phyloP scores from a whole-genome alignment of 2,113 vertebrate species.

The Chelonoidis abingdonii region DNA sequence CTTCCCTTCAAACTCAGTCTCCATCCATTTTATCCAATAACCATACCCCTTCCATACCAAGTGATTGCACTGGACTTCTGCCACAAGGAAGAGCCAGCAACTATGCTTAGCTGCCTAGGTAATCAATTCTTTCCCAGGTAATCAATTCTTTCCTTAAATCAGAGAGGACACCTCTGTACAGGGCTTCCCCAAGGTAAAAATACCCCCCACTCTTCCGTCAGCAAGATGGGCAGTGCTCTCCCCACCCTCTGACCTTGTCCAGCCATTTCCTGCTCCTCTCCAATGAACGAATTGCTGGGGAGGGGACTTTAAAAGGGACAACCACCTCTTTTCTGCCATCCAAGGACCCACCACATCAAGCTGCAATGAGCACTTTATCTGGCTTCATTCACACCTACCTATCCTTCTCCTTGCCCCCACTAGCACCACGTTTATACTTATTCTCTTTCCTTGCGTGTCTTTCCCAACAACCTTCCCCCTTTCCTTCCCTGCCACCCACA shows the following conservation, averaged over 20 bases:
- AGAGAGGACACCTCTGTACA: neutral
- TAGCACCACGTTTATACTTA: fast-evolving
- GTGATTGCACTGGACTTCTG: neutral
- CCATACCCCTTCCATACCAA: neutral
- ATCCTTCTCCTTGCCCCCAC: neutral
- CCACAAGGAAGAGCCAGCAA: too few relatives aligned
- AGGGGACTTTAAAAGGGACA: neutral
- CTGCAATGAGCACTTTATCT: neutral
- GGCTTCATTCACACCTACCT: neutral
- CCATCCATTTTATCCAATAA: neutral
- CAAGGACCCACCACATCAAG: neutral
- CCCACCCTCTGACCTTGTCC: neutral
- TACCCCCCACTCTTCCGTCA: neutral
- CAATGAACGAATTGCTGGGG: neutral
- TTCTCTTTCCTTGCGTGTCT: neutral
- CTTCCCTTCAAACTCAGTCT: neutral
- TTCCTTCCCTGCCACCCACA: neutral
- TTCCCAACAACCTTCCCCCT: neutral
- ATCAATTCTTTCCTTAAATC: neutral
- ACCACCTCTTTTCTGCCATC: neutral
- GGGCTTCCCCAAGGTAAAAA: neutral
- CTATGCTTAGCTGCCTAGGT: neutral
- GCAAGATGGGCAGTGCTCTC: neutral
- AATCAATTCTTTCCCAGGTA: neutral
- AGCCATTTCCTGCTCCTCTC: neutral